These are phyloP conservation scores for Synanthedon myopaeformis DNA, from an alignment of 2,888 invertebrate genomes.

Conservation along the genomic window DNA sequence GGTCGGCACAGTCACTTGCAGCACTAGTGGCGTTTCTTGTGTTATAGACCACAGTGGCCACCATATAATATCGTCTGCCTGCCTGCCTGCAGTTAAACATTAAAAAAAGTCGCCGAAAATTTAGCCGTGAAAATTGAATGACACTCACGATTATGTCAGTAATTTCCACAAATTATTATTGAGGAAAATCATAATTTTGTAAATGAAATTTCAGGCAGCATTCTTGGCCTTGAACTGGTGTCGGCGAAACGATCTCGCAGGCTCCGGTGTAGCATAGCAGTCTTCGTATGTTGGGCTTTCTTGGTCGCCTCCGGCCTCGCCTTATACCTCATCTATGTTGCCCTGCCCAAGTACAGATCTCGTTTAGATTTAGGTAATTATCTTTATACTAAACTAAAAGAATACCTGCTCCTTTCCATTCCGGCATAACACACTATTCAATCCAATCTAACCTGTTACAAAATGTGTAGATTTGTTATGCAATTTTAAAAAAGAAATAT, in stretches of 20 bases:
- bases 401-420: too few relatives aligned
- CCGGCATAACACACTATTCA: not conserved
- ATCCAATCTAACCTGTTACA: not conserved
- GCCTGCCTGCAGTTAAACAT: too few relatives aligned
- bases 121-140: too few relatives aligned
- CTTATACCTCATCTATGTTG: constrained; percentile 34
- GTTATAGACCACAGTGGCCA: too few relatives aligned
- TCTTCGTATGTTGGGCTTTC: constrained; percentile 57
- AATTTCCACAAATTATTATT: too few relatives aligned
- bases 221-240: constrained; percentile 52
- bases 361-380: constrained; percentile 48
- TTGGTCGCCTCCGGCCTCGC: constrained; percentile 39
- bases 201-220: constrained; percentile 40
- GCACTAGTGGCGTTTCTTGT: too few relatives aligned
- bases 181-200: too few relatives aligned
- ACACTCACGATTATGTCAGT: too few relatives aligned
- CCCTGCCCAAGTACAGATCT: constrained; percentile 19
- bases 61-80: too few relatives aligned
- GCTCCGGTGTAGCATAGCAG: constrained; percentile 53
- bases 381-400: too few relatives aligned
- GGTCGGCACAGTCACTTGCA: too few relatives aligned
- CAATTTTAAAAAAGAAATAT: not conserved
- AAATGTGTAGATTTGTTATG: not conserved
- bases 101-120: too few relatives aligned
- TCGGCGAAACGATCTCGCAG: constrained; percentile 32